These are phyloP conservation scores for Myotis brandtii DNA, from an alignment of 2,113 vertebrate species.

Conservation along the genomic window DNA sequence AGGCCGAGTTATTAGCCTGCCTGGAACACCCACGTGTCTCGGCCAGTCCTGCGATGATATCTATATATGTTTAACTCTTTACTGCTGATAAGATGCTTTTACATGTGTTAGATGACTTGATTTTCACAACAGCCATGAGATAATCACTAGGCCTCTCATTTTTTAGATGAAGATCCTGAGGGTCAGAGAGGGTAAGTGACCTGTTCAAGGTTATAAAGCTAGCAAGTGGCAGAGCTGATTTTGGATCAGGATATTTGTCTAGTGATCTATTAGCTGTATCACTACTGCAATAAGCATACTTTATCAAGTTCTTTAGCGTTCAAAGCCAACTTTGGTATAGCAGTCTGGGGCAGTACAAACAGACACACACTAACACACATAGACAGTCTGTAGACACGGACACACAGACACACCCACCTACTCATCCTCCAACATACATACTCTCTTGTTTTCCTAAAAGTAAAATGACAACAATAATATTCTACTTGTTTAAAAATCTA, in stretches of 20 bases:
- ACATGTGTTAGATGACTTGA: not conserved
- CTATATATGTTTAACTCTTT: not conserved
- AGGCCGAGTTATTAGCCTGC: not conserved
- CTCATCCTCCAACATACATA: not conserved
- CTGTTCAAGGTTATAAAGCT: not conserved
- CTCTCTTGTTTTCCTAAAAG: not conserved
- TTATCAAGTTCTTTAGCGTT: not conserved
- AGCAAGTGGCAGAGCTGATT: not conserved
- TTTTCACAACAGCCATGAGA: not conserved
- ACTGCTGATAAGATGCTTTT: not conserved
- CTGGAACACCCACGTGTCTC: not conserved
- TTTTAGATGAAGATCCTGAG: not conserved
- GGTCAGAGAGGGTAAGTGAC: not conserved
- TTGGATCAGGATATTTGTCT: not conserved
- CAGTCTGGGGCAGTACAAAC: not conserved
- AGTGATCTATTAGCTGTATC: not conserved
- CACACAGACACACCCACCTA: not conserved
- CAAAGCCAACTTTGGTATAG: not conserved
- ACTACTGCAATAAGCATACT: not conserved
- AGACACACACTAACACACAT: not conserved
- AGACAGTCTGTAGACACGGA: not conserved
- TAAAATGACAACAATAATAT: not conserved
- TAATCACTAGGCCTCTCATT: not conserved
- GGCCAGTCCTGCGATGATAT: not conserved
- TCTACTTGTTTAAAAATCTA: conserved; percentile 42